Evolutionary conservation across 2,113 vertebrate genomes (phyloP).

Genomic region (Falco punctatus): DNA sequence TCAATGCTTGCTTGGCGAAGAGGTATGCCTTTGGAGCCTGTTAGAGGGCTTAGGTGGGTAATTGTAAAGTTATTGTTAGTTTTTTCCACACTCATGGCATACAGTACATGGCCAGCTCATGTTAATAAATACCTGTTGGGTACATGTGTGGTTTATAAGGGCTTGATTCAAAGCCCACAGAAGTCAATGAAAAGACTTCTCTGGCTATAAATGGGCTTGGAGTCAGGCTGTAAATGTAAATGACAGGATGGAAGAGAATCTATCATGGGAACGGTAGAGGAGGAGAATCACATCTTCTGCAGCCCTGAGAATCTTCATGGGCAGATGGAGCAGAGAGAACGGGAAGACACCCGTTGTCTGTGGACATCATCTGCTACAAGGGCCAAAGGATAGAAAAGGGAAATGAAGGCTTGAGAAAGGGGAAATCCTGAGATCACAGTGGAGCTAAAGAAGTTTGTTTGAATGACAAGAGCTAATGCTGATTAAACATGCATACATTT

Average conservation of each 20-base stretch:
- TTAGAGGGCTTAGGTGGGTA: conserved; percentile 64
- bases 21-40: conserved; percentile 49
- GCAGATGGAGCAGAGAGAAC: neutral
- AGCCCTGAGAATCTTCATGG: neutral
- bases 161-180: conserved; percentile 47
- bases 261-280: neutral
- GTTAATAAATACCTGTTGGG: conserved; percentile 69
- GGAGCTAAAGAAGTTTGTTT: neutral
- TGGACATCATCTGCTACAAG: neutral
- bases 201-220: neutral
- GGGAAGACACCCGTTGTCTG: neutral
- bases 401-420: neutral
- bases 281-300: neutral
- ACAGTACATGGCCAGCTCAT: neutral
- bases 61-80: conserved; percentile 67
- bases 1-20: conserved; percentile 55
- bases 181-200: conserved; percentile 52
- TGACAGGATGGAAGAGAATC: conserved; percentile 43
- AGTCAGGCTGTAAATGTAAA: conserved; percentile 26
- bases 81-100: conserved; percentile 65
- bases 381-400: neutral
- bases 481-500: neutral
- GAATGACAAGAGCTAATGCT: neutral
- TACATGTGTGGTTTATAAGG: conserved; percentile 62
- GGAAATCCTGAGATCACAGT: neutral